Evolutionary conservation across 2,888 invertebrate species (phyloP).

Genomic region (Habrosyne pyritoides): DNA sequence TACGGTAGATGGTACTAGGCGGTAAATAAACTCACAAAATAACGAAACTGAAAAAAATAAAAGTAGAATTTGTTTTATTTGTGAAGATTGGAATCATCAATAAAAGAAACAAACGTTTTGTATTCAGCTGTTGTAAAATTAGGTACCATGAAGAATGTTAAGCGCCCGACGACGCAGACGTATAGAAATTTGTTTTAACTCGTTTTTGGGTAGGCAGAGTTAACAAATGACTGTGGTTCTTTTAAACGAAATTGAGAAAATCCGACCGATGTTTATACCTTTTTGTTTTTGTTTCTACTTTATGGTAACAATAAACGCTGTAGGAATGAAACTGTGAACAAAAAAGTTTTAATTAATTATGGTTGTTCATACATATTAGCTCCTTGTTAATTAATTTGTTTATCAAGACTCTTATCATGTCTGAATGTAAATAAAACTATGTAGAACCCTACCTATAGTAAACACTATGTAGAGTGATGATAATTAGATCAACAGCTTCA

Average conservation of each 20-base stretch:
- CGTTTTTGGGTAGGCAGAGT: conserved; percentile 44
- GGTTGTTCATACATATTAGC: not conserved
- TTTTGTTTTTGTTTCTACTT: conserved; percentile 12
- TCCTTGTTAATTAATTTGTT: not conserved
- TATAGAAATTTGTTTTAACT: conserved; percentile 61
- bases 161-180: conserved; percentile 45
- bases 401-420: not conserved
- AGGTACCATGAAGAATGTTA: conserved; percentile 57
- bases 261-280: conserved; percentile 26
- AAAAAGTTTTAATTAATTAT: conserved; percentile 1
- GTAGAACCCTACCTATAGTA: not conserved
- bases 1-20: too few species aligned
- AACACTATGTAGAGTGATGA: too few species aligned
- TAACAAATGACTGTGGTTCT: conserved; percentile 73
- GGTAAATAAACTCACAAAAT: conserved; percentile 26
- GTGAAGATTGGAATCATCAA: not conserved
- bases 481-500: too few species aligned
- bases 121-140: conserved; percentile 44
- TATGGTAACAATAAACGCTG: conserved; percentile 3
- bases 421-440: not conserved
- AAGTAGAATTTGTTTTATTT: conserved; percentile 21
- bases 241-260: conserved; percentile 59
- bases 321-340: not conserved
- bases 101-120: conserved; percentile 33
- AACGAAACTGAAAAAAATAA: conserved; percentile 36